Evolutionary conservation across 1,140 invertebrate species (phyloP).

Genomic region (Drosophila obscura): DNA sequence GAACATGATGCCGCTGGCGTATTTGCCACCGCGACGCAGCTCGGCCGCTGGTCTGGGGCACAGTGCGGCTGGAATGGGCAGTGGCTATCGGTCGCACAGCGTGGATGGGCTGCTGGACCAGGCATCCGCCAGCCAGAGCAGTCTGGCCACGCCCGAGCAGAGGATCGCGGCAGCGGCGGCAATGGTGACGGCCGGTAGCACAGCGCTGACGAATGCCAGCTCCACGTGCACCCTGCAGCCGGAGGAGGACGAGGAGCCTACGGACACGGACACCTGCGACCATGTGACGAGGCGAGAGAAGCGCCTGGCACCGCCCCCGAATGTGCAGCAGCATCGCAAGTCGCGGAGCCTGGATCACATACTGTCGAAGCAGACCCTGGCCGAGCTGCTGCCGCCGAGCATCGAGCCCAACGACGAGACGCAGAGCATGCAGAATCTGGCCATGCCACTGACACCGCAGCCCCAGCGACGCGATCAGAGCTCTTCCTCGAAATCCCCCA

Average conservation of each 20-base stretch:
- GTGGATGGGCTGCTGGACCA: conserved; percentile 79
- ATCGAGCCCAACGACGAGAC: conserved; percentile 75
- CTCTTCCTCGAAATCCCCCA: conserved; percentile 68
- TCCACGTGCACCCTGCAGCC: conserved; percentile 76
- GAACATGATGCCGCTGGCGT: conserved; percentile 67
- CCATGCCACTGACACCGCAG: conserved; percentile 68
- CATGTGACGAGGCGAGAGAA: conserved; percentile 68
- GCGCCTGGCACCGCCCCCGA: conserved; percentile 48
- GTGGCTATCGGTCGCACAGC: conserved; percentile 78
- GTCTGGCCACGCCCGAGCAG: conserved; percentile 61
- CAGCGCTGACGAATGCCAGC: conserved; percentile 76
- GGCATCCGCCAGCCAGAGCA: conserved; percentile 44
- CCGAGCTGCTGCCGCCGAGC: conserved; percentile 64
- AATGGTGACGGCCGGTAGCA: conserved; percentile 70
- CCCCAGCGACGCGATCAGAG: conserved; percentile 61
- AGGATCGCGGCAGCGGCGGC: conserved; percentile 76
- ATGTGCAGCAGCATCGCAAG: conserved; percentile 83
- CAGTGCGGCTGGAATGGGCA: conserved; percentile 57
- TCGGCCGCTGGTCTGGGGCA: conserved; percentile 70
- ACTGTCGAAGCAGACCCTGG: conserved; percentile 84
- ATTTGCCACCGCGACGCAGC: conserved; percentile 60
- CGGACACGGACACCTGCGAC: conserved; percentile 1
- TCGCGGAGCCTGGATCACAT: conserved; percentile 89
- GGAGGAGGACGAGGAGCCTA: conserved; percentile 43
- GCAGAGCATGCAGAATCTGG: conserved; percentile 83